phyloP scores from a whole-genome alignment of 2,113 vertebrate genomes.

The Syngnathus floridae region DNA sequence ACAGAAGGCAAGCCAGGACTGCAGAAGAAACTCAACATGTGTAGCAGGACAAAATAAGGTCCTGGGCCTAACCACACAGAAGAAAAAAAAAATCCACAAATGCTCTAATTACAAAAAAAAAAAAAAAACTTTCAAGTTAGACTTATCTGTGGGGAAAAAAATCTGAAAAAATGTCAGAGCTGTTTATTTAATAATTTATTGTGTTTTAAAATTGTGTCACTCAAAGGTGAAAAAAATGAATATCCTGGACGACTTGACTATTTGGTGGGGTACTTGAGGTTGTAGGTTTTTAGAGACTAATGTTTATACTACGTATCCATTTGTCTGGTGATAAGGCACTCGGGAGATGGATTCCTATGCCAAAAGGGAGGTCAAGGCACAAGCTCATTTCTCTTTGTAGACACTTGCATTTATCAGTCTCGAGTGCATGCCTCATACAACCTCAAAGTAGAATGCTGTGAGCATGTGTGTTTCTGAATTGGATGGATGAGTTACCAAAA shows the following conservation, averaged over 20 bases:
- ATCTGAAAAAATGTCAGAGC: neutral
- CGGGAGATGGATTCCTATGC: conserved; percentile 62
- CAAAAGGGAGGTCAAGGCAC: conserved; percentile 66
- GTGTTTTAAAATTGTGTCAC: neutral
- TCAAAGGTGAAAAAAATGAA: conserved; percentile 12
- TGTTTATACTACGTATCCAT: conserved; percentile 53
- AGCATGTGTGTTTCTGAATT: conserved; percentile 4
- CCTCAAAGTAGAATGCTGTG: conserved; percentile 40
- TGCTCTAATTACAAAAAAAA: too few species aligned
- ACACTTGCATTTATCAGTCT: conserved; percentile 63
- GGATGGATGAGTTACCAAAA: neutral
- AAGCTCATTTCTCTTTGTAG: conserved; percentile 60
- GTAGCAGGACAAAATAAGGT: too few species aligned
- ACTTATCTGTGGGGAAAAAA: conserved; percentile 1
- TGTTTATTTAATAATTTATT: conserved; percentile 11
- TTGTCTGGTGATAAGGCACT: conserved; percentile 62
- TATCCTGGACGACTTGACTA: conserved; percentile 20
- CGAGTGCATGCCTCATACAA: conserved; percentile 57
- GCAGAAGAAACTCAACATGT: too few species aligned
- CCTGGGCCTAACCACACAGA: too few species aligned
- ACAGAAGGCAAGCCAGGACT: too few species aligned
- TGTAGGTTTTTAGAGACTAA: conserved; percentile 43
- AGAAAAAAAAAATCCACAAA: too few species aligned
- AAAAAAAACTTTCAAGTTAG: neutral
- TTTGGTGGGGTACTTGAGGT: conserved; percentile 27